Percentiles rank a stretch among this genome's conserved stretches.
Evolutionary conservation across 2,113 vertebrate genomes (phyloP).

Genomic region (Dinomys branickii): DNA sequence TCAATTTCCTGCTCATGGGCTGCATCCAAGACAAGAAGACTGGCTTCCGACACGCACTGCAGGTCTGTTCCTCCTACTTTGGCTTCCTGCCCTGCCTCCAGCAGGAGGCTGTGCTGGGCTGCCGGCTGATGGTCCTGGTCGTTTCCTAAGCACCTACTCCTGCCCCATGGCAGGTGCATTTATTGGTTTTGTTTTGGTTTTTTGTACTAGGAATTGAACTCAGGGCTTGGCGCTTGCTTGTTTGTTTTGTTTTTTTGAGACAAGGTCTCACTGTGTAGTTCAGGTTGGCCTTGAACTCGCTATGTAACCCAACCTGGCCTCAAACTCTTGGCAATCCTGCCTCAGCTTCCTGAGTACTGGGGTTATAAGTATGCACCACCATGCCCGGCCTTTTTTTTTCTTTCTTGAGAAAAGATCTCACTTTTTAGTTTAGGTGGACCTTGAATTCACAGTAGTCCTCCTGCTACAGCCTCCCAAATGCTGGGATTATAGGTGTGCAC

Average conservation of each 20-base stretch:
- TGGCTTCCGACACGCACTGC: constrained; percentile 92
- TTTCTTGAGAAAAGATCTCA: not conserved
- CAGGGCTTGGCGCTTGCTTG: too few species aligned
- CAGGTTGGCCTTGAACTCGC: not conserved
- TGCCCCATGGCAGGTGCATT: not conserved
- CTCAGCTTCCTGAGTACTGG: not conserved
- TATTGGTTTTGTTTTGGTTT: not conserved
- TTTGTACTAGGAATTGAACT: not conserved
- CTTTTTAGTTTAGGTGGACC: not conserved
- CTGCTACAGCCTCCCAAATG: not conserved
- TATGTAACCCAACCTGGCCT: not conserved
- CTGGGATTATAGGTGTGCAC: not conserved
- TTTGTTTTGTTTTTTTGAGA: not conserved
- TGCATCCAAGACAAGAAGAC: constrained; percentile 92
- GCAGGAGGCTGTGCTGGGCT: too few species aligned
- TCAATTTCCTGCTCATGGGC: constrained; percentile 94
- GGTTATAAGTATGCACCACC: not conserved
- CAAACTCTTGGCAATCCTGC: not conserved
- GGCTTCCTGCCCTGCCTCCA: not conserved
- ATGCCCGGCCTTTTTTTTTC: not conserved
- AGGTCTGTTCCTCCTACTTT: constrained; percentile 86
- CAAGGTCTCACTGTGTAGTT: not conserved
- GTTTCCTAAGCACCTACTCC: not conserved
- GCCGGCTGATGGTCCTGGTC: not conserved
- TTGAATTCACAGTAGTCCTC: not conserved